Evolutionary conservation across 2,888 invertebrate species (phyloP), one percentile per base, ranked within the genome.

Genomic region (Hirtodrosophila histrioides): DNA sequence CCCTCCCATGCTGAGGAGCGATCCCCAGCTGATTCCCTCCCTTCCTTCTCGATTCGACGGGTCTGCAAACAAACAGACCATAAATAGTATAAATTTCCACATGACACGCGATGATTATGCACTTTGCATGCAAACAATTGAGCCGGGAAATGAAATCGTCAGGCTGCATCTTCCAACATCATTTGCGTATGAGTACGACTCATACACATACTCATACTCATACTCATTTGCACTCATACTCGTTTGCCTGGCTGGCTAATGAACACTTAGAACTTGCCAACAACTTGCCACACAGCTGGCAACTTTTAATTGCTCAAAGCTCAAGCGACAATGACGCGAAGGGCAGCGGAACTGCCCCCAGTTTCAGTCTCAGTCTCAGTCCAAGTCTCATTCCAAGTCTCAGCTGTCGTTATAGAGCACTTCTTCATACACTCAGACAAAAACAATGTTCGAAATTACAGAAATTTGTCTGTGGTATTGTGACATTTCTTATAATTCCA

Each of bases 21-120:
- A 63, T 53, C 39, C 41, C 6, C 6, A 27, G 27, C 6, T 27
- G 27, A 11, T 24, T 17, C 37, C 27, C 33, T 29, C 8, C 8
- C 31, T 23, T 11, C 29, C 24, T 11, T 10, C 29, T 50, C 43
- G 6, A 33, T 27, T 50, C 58, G 50, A 46, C 60, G 17, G 17
- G 17, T 48, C 55, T 62, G 64, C 71, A 75, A 84, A 74, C 84
- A 75, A 84, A 84, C 88, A 75, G 76, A 75, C 85, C 78, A 79
- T 87, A 82, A 82, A 86, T 80, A 87, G 86, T 80, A 80, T 80
- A 88, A 87, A 87, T 87, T 87, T 88, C 86, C 76, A 78, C 83
- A 80, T 78, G 88, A 87, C 87, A 87, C 88, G 87, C 87, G 88
- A 87, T 88, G 85, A 81, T 81, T 85, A 86, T 87, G 88, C 87